Base-by-base conservation (phyloP, 2,888 invertebrate genomes). In the Eudasyphora cyanicolor region DNA sequence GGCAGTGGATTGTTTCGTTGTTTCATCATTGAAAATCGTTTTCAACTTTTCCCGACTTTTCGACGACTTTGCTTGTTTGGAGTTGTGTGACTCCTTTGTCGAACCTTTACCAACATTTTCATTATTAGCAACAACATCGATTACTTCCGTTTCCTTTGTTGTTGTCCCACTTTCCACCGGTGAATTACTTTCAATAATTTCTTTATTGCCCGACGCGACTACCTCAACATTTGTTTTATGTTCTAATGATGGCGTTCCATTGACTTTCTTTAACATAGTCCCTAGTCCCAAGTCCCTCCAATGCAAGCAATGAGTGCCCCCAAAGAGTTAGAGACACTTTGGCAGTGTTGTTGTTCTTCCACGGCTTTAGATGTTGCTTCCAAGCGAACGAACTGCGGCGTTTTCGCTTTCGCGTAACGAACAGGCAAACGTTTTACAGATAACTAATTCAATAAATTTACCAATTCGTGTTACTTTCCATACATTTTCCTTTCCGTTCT, bases 371-470 rank as follows among this genome's bases (percentile, higher is more conserved):
- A 57, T 73, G 19, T n/a, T n/a, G n/a, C 57, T 57, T 78, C 49
- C 21, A 21, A 24, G 12, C 7, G 38, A 17, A 17, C 35, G 64
- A 17, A 32, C 17, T 19, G 64, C 32, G n/a, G n/a, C n/a, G n/a
- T n/a, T n/a, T n/a, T n/a, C n/a, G n/a, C n/a, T n/a, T n/a, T n/a
- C 57, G 51, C 51, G 84, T 76, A 84, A 78, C 81, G 81, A 84
- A 81, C 84, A 78, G 84, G 80, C 75, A 81, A 84, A 81, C 84
- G 84, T 78, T 81, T 80, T 60, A 73, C 71, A 73, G 81, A 84
- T 84, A 84, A 84, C 84, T 84, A 84, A 84, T 81, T 84, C 78
- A 81, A 78, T 81, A 67, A 84, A 76, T 81, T 81, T 51, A 80
- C 54, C 71, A 84, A 81, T 84, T 81, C 84, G 84, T 81, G 81